phyloP scores from a whole-genome alignment of 2,113 vertebrate genomes.

The Morone saxatilis region DNA sequence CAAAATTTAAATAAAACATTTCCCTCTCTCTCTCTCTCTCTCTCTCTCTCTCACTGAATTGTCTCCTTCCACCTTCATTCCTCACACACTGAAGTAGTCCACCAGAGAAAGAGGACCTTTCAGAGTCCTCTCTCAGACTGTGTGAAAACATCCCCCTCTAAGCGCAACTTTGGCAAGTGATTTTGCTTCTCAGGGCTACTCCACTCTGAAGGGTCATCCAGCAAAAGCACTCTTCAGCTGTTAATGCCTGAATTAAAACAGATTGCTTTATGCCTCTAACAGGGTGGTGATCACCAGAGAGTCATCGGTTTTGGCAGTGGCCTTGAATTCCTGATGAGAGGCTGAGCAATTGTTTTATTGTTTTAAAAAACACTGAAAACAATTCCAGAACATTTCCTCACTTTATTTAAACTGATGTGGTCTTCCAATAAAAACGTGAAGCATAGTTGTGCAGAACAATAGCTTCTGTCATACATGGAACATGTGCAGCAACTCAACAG shows the following conservation, averaged over 20 bases:
- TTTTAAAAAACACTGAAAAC: conserved; percentile 12
- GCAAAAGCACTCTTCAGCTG: conserved; percentile 51
- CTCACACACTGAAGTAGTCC: conserved; percentile 18
- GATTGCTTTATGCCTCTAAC: conserved; percentile 45
- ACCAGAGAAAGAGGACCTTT: conserved; percentile 44
- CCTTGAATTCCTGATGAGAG: conserved; percentile 41
- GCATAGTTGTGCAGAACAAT: too few species aligned
- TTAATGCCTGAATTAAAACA: conserved; percentile 40
- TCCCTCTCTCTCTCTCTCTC: conserved; percentile 1
- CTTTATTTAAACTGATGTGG: conserved; percentile 32
- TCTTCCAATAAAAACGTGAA: conserved; percentile 7
- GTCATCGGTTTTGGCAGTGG: conserved; percentile 7
- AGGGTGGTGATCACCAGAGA: conserved; percentile 11
- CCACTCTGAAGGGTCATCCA: conserved; percentile 54
- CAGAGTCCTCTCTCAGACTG: conserved; percentile 36
- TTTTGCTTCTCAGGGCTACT: conserved; percentile 42
- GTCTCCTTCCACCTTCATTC: conserved; percentile 20
- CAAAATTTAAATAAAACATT: conserved; percentile 28
- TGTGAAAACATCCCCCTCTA: conserved; percentile 35
- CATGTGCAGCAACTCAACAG: too few species aligned
- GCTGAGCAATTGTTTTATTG: background rate
- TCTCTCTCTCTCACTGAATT: conserved; percentile 4
- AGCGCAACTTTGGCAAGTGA: conserved; percentile 52
- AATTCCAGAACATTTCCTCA: background rate
- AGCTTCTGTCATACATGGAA: too few species aligned